Evolutionary conservation across 2,113 vertebrate genomes (phyloP).

Genomic region (Tetrax tetrax): DNA sequence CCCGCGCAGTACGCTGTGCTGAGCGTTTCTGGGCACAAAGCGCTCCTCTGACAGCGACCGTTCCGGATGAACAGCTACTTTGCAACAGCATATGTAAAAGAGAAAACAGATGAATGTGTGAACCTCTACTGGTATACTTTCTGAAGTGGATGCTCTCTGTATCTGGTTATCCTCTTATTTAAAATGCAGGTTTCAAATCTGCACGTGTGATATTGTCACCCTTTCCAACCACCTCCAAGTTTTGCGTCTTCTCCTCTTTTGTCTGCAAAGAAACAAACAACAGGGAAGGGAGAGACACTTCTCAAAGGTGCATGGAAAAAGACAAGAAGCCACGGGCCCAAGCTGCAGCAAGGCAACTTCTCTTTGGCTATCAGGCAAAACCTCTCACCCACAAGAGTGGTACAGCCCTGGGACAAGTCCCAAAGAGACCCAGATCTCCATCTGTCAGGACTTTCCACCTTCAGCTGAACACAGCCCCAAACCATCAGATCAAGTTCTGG

Average conservation of each 20-base stretch:
- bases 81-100: neutral
- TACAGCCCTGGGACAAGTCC: neutral
- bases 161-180: neutral
- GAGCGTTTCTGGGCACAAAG: neutral
- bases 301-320: neutral
- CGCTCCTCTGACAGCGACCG: neutral
- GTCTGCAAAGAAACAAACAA: neutral
- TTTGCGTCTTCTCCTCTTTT: neutral
- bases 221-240: neutral
- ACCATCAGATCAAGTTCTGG: neutral
- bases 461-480: neutral
- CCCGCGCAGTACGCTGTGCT: neutral
- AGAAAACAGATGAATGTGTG: neutral
- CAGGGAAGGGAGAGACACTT: neutral
- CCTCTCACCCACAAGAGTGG: neutral
- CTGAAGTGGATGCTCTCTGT: neutral
- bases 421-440: neutral
- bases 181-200: neutral
- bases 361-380: neutral
- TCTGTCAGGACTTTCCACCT: neutral
- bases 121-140: neutral
- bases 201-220: neutral
- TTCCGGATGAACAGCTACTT: neutral
- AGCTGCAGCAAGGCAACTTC: neutral
- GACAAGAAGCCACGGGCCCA: neutral